phyloP scores from a whole-genome alignment of 1,140 invertebrate genomes.

The Drosophila auraria region DNA sequence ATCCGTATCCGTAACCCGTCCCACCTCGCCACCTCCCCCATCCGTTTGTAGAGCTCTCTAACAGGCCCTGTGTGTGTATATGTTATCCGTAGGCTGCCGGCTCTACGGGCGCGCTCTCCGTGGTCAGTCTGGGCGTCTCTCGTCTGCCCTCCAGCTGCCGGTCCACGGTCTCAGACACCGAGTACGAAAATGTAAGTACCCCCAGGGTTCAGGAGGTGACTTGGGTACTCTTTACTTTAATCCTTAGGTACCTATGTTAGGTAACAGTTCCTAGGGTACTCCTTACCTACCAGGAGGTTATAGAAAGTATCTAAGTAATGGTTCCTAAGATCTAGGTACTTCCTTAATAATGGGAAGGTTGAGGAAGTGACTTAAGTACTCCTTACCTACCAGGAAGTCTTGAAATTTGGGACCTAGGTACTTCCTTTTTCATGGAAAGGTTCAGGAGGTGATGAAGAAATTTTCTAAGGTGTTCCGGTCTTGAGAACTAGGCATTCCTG shows the following conservation, averaged over 20 bases:
- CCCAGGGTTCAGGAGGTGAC: background rate
- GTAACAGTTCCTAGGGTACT: too few relatives aligned
- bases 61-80: slow-evolving; percentile 28
- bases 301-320: background rate
- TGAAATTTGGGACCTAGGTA: background rate
- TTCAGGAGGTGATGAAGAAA: background rate
- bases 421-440: background rate
- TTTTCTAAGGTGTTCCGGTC: too few relatives aligned
- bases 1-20: slow-evolving; percentile 5
- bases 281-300: background rate
- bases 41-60: slow-evolving; percentile 34
- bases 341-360: background rate
- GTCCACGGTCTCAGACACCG: slow-evolving; percentile 96
- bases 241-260: too few relatives aligned
- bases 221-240: too few relatives aligned
- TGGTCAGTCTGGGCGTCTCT: slow-evolving; percentile 76
- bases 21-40: background rate
- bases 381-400: too few relatives aligned
- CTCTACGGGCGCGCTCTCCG: slow-evolving; percentile 86
- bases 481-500: too few relatives aligned
- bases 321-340: too few relatives aligned
- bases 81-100: slow-evolving; percentile 87
- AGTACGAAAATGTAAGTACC: slow-evolving; percentile 93
- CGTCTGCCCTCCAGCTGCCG: slow-evolving; percentile 89
- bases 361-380: background rate